Evolutionary conservation across 2,888 invertebrate genomes (phyloP).

Genomic region (Plagodis dolabraria): DNA sequence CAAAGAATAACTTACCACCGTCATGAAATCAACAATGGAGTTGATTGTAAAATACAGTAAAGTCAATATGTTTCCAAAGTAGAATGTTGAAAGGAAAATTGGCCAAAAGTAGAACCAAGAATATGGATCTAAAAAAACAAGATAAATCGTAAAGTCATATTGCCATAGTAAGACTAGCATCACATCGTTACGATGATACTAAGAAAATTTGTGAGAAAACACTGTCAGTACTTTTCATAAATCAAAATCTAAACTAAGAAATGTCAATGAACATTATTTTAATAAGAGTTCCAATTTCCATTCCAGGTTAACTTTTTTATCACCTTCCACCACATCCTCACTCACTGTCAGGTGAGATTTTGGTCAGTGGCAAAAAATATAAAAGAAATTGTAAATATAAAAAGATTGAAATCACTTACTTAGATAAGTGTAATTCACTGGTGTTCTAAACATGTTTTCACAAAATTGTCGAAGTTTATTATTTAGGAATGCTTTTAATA

Average conservation of each 20-base stretch:
- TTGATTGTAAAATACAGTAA: conserved; percentile 45
- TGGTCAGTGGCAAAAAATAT: no score
- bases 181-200: no score
- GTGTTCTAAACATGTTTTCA: conserved; percentile 43
- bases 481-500: conserved; percentile 50
- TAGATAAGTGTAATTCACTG: conserved; percentile 40
- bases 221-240: no score
- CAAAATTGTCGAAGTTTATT: conserved; percentile 48
- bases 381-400: no score
- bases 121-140: conserved; percentile 12
- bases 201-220: no score
- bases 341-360: no score
- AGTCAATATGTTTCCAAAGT: conserved; percentile 51
- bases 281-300: no score
- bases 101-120: conserved; percentile 54
- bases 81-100: conserved; percentile 54
- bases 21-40: conserved; percentile 45
- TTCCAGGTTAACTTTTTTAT: no score
- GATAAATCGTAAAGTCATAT: neutral
- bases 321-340: no score
- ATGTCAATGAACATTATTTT: no score
- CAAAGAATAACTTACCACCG: conserved; percentile 51
- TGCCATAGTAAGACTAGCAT: no score
- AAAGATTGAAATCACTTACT: conserved; percentile 42
- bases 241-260: no score